Conservation (phyloP, 2,113 vertebrate genomes). For the Sinosuthora webbiana region DNA sequence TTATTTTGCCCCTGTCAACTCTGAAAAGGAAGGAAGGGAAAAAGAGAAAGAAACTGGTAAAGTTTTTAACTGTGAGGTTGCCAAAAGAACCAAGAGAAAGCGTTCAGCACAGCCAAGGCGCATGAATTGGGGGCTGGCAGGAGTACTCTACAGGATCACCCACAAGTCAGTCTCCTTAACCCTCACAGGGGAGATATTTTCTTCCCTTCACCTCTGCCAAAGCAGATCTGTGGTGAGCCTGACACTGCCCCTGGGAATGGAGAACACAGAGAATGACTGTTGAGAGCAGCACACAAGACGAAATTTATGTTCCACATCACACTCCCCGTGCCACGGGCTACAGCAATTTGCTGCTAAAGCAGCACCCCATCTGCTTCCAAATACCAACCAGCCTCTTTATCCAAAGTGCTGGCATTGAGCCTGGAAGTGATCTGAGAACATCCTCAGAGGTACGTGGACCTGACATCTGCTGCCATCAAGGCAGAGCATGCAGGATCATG, state of each 20-base stretch:
- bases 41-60: constrained; percentile 77
- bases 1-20: constrained; percentile 85
- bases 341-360: neutral
- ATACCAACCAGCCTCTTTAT: neutral
- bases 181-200: neutral
- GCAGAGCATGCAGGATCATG: neutral
- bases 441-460: neutral
- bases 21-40: constrained; percentile 78
- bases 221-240: neutral
- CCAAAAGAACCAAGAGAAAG: constrained; percentile 42
- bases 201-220: neutral
- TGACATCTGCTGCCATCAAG: neutral
- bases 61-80: constrained; percentile 80
- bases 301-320: neutral
- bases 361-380: neutral
- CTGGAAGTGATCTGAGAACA: neutral
- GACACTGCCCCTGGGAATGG: neutral
- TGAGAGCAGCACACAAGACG: neutral
- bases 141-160: neutral
- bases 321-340: neutral
- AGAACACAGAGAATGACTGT: neutral
- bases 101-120: neutral
- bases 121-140: neutral
- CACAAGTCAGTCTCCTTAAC: neutral
- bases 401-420: neutral